Evolutionary conservation across 2,888 invertebrate genomes (phyloP), one percentile per base, ranked within the genome.

Genomic region (Cynaeus angustus): DNA sequence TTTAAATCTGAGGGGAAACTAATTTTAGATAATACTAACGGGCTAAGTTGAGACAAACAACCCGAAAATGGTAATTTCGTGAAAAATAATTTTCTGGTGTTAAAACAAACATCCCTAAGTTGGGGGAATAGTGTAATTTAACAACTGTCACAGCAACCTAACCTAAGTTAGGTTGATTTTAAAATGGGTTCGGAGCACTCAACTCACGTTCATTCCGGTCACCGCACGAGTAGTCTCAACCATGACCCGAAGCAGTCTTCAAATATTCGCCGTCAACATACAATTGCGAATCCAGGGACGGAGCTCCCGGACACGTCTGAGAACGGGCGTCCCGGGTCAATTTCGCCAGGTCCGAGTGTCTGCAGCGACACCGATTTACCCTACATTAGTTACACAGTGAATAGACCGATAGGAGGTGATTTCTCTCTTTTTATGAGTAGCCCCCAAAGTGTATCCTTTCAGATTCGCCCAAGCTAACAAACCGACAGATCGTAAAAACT

Each of bases 311-410:
- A 81, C 46, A 75, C 70, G 28, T 59, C 62, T 6, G 81, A 80
- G 53, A 83, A 86, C 0, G 85, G 88, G 0, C 88, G 92, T 0
- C 92, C 91, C 1, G 90, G 92, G 2, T 92, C 91, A 73, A 91
- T 91, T 3, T 95, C 95, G 0, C 96, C 96, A 0, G 94, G 95
- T 0, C 92, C 95, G 0, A 96, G 95, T 78, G 91, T 96, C 7
- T 96, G 96, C 81, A 94, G 94, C 0, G 95, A 95, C 82, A 93
- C 94, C 0, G 96, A 96, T 83, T 86, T 96, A 61, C 96, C 96
- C 0, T 96, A 96, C 83, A 94, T 96, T 78, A 96, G 96, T 0
- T 96, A 97, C 77, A 96, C 96, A 0, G 93, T 94, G 0, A 95
- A 94, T 81, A 87, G 95, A 66, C 95, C 96, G 7, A 96, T 96